Base-by-base conservation (phyloP, 2,888 invertebrate genomes). In the Seira musarum region DNA sequence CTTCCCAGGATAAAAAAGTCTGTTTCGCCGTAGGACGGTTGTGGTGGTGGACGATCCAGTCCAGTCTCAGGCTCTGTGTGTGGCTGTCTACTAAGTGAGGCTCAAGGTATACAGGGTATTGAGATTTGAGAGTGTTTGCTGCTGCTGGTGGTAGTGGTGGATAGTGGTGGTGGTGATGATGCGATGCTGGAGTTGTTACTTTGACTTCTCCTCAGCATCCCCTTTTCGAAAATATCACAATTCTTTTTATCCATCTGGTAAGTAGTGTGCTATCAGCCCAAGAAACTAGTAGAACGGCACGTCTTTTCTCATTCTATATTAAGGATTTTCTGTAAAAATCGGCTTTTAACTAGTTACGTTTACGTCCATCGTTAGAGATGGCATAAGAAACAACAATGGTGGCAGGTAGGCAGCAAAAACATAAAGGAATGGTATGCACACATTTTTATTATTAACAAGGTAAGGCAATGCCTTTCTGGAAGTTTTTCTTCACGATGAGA, bases 11-110 rank as follows among this genome's bases (percentile, higher is more conserved):
- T 80, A 75, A 75, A 80, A 80, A 80, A 75, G 75, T 71, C 10
- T 80, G 74, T 80, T 80, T 70, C 75, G 75, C 80, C 80, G 75
- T 75, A 80, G 80, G 80, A 74, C 80, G 75, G 40, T 40, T 40
- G 40, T 40, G 40, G 40, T 8, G n/a, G 69, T 68, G 73, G 40
- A 65, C 57, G 66, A 75, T 75, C 70, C 75, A 67, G 80, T 80
- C 67, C 70, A 66, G 75, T 71, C 8, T 40, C 67, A 75, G 53
- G 73, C 74, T 57, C 75, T 66, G 65, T 70, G 80, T 80, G 80
- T 80, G 73, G 73, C 70, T 80, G 75, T 80, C 74, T 75, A 80
- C 80, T 80, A 75, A 75, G 74, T 60, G n/a, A n/a, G n/a, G n/a
- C n/a, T n/a, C n/a, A n/a, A 70, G 66, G 74, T 65, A 68, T 40